Base-by-base conservation (phyloP, 2,888 invertebrate genomes). In the Entomobrya multifasciata region DNA sequence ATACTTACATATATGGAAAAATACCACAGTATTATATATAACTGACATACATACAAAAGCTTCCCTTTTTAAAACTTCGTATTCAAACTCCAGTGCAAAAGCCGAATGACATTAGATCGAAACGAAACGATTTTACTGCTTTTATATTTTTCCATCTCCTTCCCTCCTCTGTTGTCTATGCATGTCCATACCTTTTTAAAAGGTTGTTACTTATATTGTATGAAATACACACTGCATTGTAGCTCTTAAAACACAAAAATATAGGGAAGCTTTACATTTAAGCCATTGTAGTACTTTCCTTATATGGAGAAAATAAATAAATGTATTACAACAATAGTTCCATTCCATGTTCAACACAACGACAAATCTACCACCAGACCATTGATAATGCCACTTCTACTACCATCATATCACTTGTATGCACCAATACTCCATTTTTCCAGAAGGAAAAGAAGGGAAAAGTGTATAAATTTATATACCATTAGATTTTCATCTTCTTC, bases 401-500 rank as follows among this genome's bases (percentile, higher is more conserved):
- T 22, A 70, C 44, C 25, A 22, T 22, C 47, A n/a, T 13, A 36
- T 36, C 36, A 36, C 8, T 4, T 6, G 4, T 36, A 36, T 36
- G 36, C n/a, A n/a, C n/a, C n/a, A n/a, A 36, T 36, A 8, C 36
- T 6, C 36, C 36, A 36, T 8, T 36, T 36, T 36, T 8, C 36
- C 4, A 8, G 8, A 8, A 36, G 8, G n/a, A 44, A 70, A 70
- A 22, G 10, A 13, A 44, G 22, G 74, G 74, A 20, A 52, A 36
- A 4, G 8, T 36, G 8, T 36, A 25, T 49, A 52, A 30, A 79
- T 79, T 47, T 79, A 65, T 79, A 25, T 79, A 49, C 79, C 79
- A 79, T 79, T 79, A 79, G 65, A 49, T 52, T 77, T 79, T 79
- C 52, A 47, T 70, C 44, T 70, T 70, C 44, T 13, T 47, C 22